Base-by-base conservation (phyloP, 2,797 vertebrate genomes). In the Pangasius djambal region DNA sequence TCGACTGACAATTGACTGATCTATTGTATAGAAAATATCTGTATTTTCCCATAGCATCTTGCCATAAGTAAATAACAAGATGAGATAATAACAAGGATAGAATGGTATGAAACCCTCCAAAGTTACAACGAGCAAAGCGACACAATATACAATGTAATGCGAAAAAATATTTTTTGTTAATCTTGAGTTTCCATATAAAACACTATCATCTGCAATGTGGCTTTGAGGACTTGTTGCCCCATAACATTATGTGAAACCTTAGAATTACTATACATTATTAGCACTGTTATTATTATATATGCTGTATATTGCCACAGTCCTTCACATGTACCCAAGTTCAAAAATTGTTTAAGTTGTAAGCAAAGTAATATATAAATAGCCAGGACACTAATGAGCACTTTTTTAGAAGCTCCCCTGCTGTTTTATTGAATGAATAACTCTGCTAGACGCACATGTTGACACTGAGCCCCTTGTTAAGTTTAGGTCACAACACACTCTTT, bases 301-400 rank as follows among this genome's bases (percentile, higher is more conserved):
- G 1, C 69, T 61, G 25, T 75, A 65, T 63, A 31, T 52, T 25
- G n/a, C 63, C 20, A 50, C 10, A 52, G n/a, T 7, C 69, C 63
- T 86, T 75, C 34, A 44, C 25, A 44, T 25, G 50, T n/a, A 50
- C 44, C 44, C 22, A 44, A 83, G 77, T 59, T 86, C 16, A 70
- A 57, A 79, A 50, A 61, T 8, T 31, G 52, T 65, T 87, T 34
- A 78, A 50, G 61, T 13, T 85, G 48, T 72, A 81, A 79, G 40
- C 22, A 52, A 77, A 18, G 18, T 75, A 37, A 83, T 83, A 83
- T 48, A 86, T 65, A 67, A 72, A 50, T 5, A 86, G 34, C 55
- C n/a, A 55, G n/a, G 20, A 84, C 72, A 86, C 86, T 90, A 90
- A 90, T 90, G 89, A 90, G 82, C 74, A 40, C 48, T 75, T 86